A percentile compares a stretch with the other conserved stretches of the same genome.
Conservation (phyloP, 1,140 invertebrate genomes). For the Cardiocondyla obscurior region DNA sequence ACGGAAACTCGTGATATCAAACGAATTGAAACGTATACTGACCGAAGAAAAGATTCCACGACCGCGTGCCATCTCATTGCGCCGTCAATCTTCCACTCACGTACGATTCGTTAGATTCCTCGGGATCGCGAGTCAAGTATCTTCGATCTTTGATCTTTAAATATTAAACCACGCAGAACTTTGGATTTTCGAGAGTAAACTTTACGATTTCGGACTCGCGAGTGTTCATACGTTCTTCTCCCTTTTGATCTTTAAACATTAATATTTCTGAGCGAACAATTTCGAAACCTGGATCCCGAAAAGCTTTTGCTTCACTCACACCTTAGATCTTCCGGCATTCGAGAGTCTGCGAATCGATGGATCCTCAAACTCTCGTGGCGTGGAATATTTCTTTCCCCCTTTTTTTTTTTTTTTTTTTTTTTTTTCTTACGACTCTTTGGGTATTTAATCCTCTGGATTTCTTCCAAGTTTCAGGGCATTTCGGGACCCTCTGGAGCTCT, state of each 20-base stretch:
- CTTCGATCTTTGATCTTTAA: slow-evolving; percentile 10
- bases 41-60: too few relatives aligned
- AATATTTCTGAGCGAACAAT: background rate
- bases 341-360: background rate
- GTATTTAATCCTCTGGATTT: background rate
- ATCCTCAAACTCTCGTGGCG: background rate
- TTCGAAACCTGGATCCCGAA: background rate
- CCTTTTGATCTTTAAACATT: background rate
- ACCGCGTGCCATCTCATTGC: background rate
- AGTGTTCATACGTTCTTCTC: background rate
- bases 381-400: too few relatives aligned
- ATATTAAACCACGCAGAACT: background rate
- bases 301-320: background rate
- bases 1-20: background rate
- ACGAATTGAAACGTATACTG: background rate
- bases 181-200: background rate
- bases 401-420: background rate
- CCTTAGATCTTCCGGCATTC: background rate
- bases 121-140: background rate
- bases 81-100: too few relatives aligned
- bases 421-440: background rate
- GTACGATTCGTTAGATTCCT: background rate
- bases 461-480: background rate
- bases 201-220: background rate
- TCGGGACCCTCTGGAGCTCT: background rate